phyloP scores from a whole-genome alignment of 2,797 vertebrate genomes.

The Gorsachius magnificus region DNA sequence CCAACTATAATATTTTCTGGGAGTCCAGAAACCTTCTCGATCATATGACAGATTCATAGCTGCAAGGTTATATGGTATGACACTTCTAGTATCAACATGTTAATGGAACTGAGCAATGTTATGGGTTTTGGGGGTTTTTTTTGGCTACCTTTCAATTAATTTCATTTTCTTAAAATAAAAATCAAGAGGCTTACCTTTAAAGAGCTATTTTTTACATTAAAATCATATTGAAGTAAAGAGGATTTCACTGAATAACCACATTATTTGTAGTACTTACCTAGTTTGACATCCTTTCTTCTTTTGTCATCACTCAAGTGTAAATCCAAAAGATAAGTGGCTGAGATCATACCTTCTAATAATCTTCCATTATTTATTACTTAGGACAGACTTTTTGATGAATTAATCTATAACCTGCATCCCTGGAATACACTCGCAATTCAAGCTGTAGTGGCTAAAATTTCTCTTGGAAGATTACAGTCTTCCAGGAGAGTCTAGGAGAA shows the following conservation, averaged over 20 bases:
- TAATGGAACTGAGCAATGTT: background rate
- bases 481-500: background rate
- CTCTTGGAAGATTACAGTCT: background rate
- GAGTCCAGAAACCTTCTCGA: background rate
- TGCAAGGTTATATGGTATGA: background rate
- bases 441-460: background rate
- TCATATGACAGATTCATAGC: background rate
- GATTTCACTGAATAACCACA: background rate
- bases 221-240: background rate
- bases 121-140: background rate
- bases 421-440: background rate
- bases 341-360: slow-evolving; percentile 40
- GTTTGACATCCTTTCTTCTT: background rate
- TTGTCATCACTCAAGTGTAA: background rate
- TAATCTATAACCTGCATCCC: background rate
- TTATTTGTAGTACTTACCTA: background rate
- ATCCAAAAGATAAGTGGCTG: slow-evolving; percentile 37
- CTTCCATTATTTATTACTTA: slow-evolving; percentile 31
- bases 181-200: background rate
- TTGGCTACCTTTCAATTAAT: slow-evolving; percentile 14
- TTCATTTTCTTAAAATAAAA: slow-evolving; percentile 6
- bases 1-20: background rate
- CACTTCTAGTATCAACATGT: background rate
- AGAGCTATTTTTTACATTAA: background rate
- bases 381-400: background rate